phyloP scores from a whole-genome alignment of 1,140 invertebrate species.

The Achatina immaculata region DNA sequence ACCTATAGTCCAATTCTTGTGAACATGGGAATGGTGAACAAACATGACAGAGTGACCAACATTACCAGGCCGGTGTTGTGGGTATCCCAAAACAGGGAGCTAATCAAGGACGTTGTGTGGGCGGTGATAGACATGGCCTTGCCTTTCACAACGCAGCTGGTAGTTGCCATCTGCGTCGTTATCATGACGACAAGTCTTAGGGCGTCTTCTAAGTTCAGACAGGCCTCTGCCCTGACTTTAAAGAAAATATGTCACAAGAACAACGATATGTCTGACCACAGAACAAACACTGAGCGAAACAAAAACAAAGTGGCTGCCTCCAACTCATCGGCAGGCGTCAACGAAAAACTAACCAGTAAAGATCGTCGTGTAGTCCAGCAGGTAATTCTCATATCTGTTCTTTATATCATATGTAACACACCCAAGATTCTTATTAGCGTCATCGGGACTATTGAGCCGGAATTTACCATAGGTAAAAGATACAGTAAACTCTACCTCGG shows the following conservation, averaged over 20 bases:
- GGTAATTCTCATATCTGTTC: neutral
- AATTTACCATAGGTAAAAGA: neutral
- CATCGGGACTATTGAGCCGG: neutral
- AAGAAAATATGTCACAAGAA: neutral
- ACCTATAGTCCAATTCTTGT: neutral
- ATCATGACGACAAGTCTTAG: neutral
- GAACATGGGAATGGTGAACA: neutral
- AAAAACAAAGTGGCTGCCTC: neutral
- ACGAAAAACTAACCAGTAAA: neutral
- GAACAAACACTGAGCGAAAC: neutral
- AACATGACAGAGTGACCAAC: neutral
- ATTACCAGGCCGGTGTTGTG: neutral
- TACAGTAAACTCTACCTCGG: neutral
- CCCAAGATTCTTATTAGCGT: neutral
- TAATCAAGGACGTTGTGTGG: neutral
- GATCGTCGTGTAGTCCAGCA: constrained; percentile 2
- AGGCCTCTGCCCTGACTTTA: neutral
- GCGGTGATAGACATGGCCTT: neutral
- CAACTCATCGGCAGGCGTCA: neutral
- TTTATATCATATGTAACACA: neutral
- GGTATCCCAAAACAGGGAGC: neutral
- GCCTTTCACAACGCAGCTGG: constrained; percentile 1
- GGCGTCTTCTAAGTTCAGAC: neutral
- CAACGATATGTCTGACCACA: neutral
- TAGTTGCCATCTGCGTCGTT: neutral